phyloP scores from a whole-genome alignment of 2,113 vertebrate species.

The Ancistrus triradiatus region DNA sequence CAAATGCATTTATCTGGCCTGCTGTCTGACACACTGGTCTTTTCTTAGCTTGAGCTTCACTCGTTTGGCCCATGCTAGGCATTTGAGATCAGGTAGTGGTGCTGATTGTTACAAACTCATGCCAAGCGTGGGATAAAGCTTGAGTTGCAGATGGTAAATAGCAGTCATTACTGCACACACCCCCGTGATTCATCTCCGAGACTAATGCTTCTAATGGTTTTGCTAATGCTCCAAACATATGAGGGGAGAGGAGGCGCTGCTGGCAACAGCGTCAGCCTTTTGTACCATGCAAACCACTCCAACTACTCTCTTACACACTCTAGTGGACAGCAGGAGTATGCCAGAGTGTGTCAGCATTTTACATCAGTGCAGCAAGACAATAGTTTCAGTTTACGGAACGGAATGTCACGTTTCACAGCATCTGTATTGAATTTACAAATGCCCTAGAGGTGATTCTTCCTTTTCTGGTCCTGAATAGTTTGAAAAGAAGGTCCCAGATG shows the following conservation, averaged over 20 bases:
- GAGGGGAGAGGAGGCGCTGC: constrained; percentile 15
- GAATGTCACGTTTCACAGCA: no score
- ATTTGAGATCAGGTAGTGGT: not conserved
- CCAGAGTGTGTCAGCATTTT: not conserved
- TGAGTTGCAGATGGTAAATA: constrained; percentile 19
- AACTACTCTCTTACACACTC: constrained; percentile 30
- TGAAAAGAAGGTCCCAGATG: no score
- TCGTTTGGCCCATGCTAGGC: not conserved
- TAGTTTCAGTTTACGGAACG: no score
- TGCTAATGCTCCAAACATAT: constrained; percentile 33
- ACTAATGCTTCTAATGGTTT: constrained; percentile 35
- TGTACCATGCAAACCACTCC: not conserved
- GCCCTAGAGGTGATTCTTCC: no score
- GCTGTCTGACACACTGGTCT: not conserved
- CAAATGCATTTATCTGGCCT: constrained; percentile 4
- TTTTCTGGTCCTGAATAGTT: no score
- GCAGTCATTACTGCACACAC: constrained; percentile 20
- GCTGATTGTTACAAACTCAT: not conserved
- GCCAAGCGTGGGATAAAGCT: constrained; percentile 15
- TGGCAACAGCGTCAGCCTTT: constrained; percentile 17
- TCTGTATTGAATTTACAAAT: no score
- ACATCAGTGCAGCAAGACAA: not conserved
- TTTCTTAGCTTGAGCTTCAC: not conserved
- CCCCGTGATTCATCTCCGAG: constrained; percentile 26
- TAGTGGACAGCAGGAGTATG: constrained; percentile 17